phyloP scores from a whole-genome alignment of 2,113 vertebrate species.

The Dasyurus viverrinus region DNA sequence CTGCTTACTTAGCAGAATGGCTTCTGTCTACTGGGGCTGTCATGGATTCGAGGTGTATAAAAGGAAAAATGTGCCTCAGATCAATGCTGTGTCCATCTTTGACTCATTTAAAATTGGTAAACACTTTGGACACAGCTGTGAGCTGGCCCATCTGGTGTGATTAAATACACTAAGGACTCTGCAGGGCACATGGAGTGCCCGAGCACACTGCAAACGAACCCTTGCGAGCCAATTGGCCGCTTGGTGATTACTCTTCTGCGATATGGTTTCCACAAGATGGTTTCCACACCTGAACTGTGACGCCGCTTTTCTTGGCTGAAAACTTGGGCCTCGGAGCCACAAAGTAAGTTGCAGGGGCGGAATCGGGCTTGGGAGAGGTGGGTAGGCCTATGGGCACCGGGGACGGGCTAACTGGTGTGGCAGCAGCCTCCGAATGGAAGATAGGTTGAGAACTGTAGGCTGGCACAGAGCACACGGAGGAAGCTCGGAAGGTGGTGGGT shows the following conservation, averaged over 20 bases:
- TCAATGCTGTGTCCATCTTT: constrained; percentile 72
- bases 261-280: constrained; percentile 80
- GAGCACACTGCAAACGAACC: constrained; percentile 80
- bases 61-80: constrained; percentile 46
- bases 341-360: constrained; percentile 79
- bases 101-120: constrained; percentile 70
- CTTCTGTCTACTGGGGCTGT: constrained; percentile 58
- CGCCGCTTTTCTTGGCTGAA: constrained; percentile 94
- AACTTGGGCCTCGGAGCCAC: constrained; percentile 94
- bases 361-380: constrained; percentile 88
- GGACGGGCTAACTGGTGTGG: constrained; percentile 79
- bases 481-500: constrained; percentile 69
- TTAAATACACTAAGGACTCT: constrained; percentile 76
- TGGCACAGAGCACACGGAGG: constrained; percentile 85
- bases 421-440: constrained; percentile 83
- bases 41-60: constrained; percentile 48
- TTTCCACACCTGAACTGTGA: constrained; percentile 96
- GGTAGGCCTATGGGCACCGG: constrained; percentile 82
- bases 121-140: constrained; percentile 85
- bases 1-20: constrained; percentile 75
- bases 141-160: constrained; percentile 75
- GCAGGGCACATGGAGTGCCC: constrained; percentile 66
- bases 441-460: constrained; percentile 86
- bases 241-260: constrained; percentile 86
- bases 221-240: constrained; percentile 80